These are phyloP conservation scores for Venusia cambrica DNA, from an alignment of 2,888 invertebrate genomes.

Conservation along the genomic window DNA sequence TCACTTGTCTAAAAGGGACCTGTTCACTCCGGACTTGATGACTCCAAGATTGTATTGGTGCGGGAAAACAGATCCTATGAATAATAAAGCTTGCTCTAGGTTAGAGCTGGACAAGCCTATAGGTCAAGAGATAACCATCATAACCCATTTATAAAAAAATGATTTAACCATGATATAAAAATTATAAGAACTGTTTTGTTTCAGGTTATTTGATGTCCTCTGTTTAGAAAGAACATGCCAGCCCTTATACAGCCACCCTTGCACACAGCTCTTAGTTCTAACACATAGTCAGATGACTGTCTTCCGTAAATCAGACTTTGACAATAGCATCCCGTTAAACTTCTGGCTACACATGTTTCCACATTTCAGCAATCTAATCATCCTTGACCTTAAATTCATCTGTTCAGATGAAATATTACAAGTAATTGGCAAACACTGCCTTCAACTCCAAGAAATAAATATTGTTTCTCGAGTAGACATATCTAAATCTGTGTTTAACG, in stretches of 20 bases:
- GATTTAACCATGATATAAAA: neutral
- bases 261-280: constrained; percentile 64
- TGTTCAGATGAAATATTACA: constrained; percentile 75
- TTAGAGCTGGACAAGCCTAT: too few species aligned
- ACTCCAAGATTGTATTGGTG: too few species aligned
- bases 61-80: too few species aligned
- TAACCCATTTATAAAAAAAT: too few species aligned
- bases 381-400: constrained; percentile 73
- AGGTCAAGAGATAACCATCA: too few species aligned
- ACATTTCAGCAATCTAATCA: constrained; percentile 56
- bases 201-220: constrained; percentile 77
- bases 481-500: constrained; percentile 70
- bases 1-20: too few species aligned
- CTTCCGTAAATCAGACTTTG: constrained; percentile 72
- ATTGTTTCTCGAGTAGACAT: constrained; percentile 74
- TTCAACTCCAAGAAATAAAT: constrained; percentile 67
- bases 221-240: constrained; percentile 71
- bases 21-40: too few species aligned
- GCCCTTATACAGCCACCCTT: constrained; percentile 65
- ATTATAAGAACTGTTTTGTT: constrained; percentile 41
- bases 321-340: constrained; percentile 62
- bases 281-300: constrained; percentile 69
- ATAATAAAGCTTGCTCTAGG: too few species aligned
- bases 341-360: constrained; percentile 67
- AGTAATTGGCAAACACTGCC: constrained; percentile 61